phyloP scores from a whole-genome alignment of 2,888 invertebrate species.

The Tipula unca region DNA sequence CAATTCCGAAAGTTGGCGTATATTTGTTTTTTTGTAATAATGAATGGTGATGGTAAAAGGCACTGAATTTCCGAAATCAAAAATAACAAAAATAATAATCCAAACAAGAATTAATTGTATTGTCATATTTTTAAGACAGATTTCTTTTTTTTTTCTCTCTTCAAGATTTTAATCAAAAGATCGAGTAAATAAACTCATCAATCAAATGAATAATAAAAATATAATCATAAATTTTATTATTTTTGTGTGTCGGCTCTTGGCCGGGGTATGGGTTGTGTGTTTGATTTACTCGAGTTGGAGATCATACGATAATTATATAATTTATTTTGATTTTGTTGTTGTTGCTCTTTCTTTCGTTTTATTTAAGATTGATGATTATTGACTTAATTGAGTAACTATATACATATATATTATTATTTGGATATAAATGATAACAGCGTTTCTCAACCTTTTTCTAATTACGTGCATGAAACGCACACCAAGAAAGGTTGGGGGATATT shows the following conservation, averaged over 20 bases:
- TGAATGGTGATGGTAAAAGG: constrained; percentile 2
- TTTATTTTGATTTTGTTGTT: neutral
- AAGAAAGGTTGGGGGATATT: too few species aligned
- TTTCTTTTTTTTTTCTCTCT: neutral
- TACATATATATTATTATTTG: neutral
- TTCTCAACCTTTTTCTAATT: neutral
- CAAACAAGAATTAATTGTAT: neutral
- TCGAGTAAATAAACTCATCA: constrained; percentile 8
- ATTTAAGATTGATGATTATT: neutral
- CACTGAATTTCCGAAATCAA: neutral
- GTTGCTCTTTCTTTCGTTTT: neutral
- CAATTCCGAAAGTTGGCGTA: constrained; percentile 8
- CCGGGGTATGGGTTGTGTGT: neutral
- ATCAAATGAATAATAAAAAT: constrained; percentile 8
- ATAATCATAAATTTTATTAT: constrained; percentile 14
- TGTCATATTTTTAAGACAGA: constrained; percentile 8
- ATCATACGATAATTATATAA: neutral
- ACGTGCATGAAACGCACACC: too few species aligned
- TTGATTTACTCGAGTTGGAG: neutral
- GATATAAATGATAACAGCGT: neutral
- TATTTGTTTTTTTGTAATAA: neutral
- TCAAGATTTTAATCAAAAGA: constrained; percentile 8
- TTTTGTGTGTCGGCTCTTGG: constrained; percentile 8
- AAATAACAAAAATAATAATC: neutral
- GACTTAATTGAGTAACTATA: constrained; percentile 14